Evolutionary conservation across 1,140 invertebrate species (phyloP).

Genomic region (Patella vulgata): DNA sequence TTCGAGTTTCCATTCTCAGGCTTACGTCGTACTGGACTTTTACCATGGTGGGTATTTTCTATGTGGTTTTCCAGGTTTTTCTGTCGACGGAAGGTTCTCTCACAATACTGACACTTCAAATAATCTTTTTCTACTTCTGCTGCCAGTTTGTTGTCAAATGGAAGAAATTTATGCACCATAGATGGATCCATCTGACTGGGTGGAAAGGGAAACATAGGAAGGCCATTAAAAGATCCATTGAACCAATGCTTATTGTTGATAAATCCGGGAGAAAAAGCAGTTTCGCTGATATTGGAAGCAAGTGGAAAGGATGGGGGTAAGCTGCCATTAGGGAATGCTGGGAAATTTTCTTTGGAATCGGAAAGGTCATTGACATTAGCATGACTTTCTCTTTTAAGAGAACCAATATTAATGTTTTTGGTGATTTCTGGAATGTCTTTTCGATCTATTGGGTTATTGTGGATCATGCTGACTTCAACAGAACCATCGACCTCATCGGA

Average conservation of each 20-base stretch:
- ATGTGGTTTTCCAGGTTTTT: constrained; percentile 63
- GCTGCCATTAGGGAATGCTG: constrained; percentile 11
- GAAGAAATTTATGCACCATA: constrained; percentile 50
- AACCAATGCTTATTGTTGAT: constrained; percentile 40
- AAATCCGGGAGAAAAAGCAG: constrained; percentile 37
- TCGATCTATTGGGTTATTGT: constrained; percentile 8
- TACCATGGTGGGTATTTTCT: constrained; percentile 62
- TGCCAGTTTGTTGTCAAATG: constrained; percentile 49
- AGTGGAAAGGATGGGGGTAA: constrained; percentile 18
- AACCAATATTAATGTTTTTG: constrained; percentile 13
- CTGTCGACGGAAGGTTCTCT: constrained; percentile 59
- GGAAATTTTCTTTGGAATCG: constrained; percentile 7
- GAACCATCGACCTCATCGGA: constrained; percentile 55
- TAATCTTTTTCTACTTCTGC: constrained; percentile 61
- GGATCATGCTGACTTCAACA: constrained; percentile 11
- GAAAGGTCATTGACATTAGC: not conserved
- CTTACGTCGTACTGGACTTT: constrained; percentile 39
- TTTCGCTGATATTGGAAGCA: constrained; percentile 42
- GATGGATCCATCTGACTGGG: constrained; percentile 46
- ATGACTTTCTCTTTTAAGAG: constrained; percentile 5
- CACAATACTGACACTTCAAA: constrained; percentile 63
- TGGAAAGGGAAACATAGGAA: constrained; percentile 54
- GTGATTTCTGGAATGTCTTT: not conserved
- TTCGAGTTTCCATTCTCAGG: constrained; percentile 37
- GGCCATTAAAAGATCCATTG: constrained; percentile 44